Evolutionary conservation across 2,113 vertebrate genomes (phyloP).

Genomic region (Ictalurus punctatus): DNA sequence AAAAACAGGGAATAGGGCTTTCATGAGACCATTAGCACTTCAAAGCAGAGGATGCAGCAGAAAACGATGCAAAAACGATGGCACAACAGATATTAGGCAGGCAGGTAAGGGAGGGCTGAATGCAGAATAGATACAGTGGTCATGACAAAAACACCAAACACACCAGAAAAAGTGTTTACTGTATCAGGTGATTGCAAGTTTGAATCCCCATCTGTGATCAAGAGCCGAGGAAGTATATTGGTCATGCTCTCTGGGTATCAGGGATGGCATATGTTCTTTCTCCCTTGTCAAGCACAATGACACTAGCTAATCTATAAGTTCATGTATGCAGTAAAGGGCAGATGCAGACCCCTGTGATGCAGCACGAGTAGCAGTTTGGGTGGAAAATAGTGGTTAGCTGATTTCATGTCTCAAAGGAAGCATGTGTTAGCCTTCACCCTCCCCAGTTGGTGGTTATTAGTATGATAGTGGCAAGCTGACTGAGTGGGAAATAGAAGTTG

Average conservation of each 20-base stretch:
- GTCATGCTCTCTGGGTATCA: background rate
- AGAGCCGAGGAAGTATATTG: background rate
- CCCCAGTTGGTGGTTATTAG: no score
- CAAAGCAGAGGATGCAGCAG: conserved; percentile 38
- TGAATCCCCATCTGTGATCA: background rate
- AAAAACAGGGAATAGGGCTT: conserved; percentile 39
- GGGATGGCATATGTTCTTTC: background rate
- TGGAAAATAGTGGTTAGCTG: background rate
- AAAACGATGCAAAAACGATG: conserved; percentile 33
- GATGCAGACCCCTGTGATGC: background rate
- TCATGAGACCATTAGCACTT: conserved; percentile 55
- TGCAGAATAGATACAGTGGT: background rate
- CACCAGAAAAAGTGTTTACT: background rate
- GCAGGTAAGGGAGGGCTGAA: conserved; percentile 15
- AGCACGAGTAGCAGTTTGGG: background rate
- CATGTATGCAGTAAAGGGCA: background rate
- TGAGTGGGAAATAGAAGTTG: no score
- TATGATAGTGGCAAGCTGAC: no score
- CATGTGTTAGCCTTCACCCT: no score
- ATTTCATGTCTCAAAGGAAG: no score
- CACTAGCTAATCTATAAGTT: background rate
- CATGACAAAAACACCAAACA: background rate
- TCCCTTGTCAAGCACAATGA: background rate
- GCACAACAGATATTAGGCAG: conserved; percentile 28
- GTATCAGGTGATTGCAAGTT: background rate